Evolutionary conservation across 2,888 invertebrate species (phyloP), one percentile per base, ranked within the genome.

Genomic region (Phasia obesa): DNA sequence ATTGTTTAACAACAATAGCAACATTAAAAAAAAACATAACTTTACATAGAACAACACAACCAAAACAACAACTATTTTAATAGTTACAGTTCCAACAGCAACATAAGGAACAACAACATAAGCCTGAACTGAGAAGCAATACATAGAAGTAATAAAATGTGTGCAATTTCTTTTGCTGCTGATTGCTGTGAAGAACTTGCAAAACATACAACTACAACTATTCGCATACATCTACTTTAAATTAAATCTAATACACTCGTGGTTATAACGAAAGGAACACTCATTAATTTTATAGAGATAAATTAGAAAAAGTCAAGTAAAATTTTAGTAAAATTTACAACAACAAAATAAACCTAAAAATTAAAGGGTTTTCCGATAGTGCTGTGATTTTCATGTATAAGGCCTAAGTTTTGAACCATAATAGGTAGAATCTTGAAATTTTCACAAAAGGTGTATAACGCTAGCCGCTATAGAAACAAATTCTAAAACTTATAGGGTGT

Each of bases 1-100:
- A 82, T 78, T 82, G 69, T 62, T 69, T 31, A 62, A 82, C 73
- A 78, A 62, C 77, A 60, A 67, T 53, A 81, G 17, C 44, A 71
- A 49, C 65, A 71, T 42, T 51, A 53, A 9, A 60, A 73, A 51
- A 60, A 53, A 60, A n/a, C 42, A 35, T 38, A 51, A 17, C 42
- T 25, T 31, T 31, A 42, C 25, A 51, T 11, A 44, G 19, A 31
- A 49, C 19, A 75, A 6, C 25, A 51, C 55, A 53, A 55, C 21
- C 1, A 35, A 21, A 59, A 53, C 27, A 47, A 55, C 57, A 67
- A 19, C 31, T 53, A 60, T 57, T 64, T 55, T 35, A 80, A 27
- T 15, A 73, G 51, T 19, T 73, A 57, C 49, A 64, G 13, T 38
- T 59, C 19, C 25, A 44, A 17, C 51, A 69, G 27, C 55, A 75